Conservation (phyloP, 1,140 invertebrate species). For the Acyrthosiphon pisum region DNA sequence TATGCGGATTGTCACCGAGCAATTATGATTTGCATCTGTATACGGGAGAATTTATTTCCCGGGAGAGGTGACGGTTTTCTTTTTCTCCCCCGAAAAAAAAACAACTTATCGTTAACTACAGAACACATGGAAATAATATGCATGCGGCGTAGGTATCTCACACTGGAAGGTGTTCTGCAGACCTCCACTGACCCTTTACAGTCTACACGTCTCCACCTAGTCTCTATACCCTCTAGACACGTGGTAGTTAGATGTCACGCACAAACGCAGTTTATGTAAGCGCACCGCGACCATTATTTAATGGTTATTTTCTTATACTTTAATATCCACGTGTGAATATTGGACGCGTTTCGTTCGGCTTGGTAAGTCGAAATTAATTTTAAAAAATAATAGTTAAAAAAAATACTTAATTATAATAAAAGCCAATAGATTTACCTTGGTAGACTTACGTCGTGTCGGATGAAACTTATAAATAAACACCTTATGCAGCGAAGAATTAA, state of each 20-base stretch:
- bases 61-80: neutral
- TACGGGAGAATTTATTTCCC: neutral
- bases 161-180: neutral
- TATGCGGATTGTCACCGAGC: neutral
- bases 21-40: neutral
- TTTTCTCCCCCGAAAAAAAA: neutral
- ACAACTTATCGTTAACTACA: neutral
- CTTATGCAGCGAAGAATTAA: neutral
- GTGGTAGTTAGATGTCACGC: neutral
- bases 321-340: neutral
- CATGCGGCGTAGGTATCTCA: neutral
- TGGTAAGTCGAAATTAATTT: too few species aligned
- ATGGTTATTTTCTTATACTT: neutral
- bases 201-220: too few species aligned
- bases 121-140: neutral
- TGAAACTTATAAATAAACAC: neutral
- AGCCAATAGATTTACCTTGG: neutral
- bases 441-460: neutral
- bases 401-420: neutral
- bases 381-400: too few species aligned
- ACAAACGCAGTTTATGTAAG: neutral
- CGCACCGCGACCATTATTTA: neutral
- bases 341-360: neutral
- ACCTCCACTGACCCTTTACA: too few species aligned
- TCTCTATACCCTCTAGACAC: too few species aligned